These are phyloP conservation scores for Florisuga fusca DNA, from an alignment of 2,797 vertebrate genomes.

Conservation along the genomic window DNA sequence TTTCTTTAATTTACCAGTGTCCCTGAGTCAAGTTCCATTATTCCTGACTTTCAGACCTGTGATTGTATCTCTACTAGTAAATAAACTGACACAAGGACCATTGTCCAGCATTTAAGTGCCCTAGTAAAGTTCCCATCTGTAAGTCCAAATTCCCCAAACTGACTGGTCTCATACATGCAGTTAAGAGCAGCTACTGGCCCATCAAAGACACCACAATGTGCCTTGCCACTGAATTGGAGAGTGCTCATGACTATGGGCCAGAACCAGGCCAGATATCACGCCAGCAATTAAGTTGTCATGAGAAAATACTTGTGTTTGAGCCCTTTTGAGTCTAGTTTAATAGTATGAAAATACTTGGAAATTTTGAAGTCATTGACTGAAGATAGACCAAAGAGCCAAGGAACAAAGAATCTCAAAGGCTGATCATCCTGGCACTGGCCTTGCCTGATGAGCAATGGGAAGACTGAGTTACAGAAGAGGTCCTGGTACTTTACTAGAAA, in stretches of 20 bases:
- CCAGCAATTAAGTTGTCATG: background rate
- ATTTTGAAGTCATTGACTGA: background rate
- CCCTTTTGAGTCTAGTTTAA: background rate
- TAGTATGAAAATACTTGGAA: background rate
- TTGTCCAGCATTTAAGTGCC: background rate
- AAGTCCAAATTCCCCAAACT: background rate
- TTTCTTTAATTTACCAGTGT: background rate
- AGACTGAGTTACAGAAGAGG: background rate
- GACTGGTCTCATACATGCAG: background rate
- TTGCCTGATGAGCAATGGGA: background rate
- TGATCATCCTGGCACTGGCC: background rate
- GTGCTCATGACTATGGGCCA: background rate
- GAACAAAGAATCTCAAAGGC: background rate
- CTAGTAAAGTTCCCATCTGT: background rate
- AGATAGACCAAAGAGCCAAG: background rate
- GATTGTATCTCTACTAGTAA: background rate
- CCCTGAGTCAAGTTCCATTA: background rate
- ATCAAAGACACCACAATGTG: background rate
- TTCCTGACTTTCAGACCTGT: background rate
- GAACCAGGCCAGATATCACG: background rate
- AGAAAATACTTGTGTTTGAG: background rate
- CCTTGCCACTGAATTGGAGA: background rate
- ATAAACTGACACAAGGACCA: background rate
- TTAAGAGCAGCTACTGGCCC: background rate
- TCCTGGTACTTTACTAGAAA: background rate